A percentile compares a stretch with the other conserved stretches of the same genome.
Evolutionary conservation across 2,113 vertebrate species (phyloP).

Genomic region (Vulpes ferrilata): DNA sequence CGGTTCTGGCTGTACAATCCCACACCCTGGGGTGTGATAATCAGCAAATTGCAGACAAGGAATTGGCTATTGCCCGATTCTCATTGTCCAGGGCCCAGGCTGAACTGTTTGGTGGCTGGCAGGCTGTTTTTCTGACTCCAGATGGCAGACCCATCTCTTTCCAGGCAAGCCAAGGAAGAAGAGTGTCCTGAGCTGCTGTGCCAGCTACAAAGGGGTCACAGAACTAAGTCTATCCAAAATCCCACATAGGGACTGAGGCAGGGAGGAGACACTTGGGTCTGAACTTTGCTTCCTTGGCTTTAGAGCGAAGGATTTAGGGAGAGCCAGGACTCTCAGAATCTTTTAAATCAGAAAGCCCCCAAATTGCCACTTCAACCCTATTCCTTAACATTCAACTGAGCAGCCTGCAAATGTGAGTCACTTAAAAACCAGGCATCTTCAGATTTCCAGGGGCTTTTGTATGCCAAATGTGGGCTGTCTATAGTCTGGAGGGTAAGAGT

Average conservation of each 20-base stretch:
- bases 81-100: conserved; percentile 73
- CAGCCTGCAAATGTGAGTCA: conserved; percentile 16
- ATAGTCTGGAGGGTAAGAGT: not conserved
- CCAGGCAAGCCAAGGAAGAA: conserved; percentile 75
- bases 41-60: conserved; percentile 86
- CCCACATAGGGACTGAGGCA: not conserved
- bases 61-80: conserved; percentile 77
- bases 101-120: conserved; percentile 62
- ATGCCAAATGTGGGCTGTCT: not conserved
- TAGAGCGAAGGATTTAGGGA: not conserved
- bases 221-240: not conserved
- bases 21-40: conserved; percentile 85
- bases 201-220: not conserved
- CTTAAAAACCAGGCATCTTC: conserved; percentile 43
- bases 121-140: conserved; percentile 76
- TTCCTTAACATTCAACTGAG: conserved; percentile 1
- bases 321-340: not conserved
- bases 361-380: conserved; percentile 8
- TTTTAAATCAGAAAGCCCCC: not conserved
- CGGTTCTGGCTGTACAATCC: conserved; percentile 84
- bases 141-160: conserved; percentile 62
- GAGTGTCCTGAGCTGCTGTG: not conserved
- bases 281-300: conserved; percentile 40
- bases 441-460: not conserved
- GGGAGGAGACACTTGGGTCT: not conserved